Evolutionary conservation across 1,140 invertebrate genomes (phyloP).

Genomic region (Formica exsecta): DNA sequence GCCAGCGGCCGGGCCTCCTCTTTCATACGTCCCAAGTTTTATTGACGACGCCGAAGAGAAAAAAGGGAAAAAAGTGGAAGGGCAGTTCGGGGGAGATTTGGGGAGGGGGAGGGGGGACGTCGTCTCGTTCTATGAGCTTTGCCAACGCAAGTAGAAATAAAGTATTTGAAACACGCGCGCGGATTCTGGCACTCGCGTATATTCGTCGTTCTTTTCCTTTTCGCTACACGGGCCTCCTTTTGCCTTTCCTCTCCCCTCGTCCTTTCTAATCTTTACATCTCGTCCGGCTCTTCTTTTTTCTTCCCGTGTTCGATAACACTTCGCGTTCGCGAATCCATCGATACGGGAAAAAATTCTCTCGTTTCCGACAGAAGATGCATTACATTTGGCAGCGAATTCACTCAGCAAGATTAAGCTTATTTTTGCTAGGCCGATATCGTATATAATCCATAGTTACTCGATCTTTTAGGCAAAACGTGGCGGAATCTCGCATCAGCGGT

Average conservation of each 20-base stretch:
- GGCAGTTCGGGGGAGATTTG: slow-evolving; percentile 23
- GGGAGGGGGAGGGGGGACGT: slow-evolving; percentile 39
- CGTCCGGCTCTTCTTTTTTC: background rate
- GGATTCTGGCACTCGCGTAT: slow-evolving; percentile 34
- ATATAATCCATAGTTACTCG: slow-evolving; percentile 23
- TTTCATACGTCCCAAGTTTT: slow-evolving; percentile 63
- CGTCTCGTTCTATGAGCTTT: slow-evolving; percentile 59
- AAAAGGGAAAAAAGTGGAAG: slow-evolving; percentile 60
- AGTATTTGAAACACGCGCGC: slow-evolving; percentile 82
- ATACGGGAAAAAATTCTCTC: slow-evolving; percentile 66
- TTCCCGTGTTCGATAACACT: slow-evolving; percentile 27
- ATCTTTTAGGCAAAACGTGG: slow-evolving; percentile 1
- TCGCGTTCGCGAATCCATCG: slow-evolving; percentile 71
- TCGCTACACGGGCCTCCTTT: background rate
- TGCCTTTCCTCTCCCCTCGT: background rate
- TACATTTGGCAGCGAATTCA: slow-evolving; percentile 83
- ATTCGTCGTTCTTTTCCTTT: background rate
- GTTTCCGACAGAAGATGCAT: slow-evolving; percentile 70
- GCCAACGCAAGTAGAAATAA: slow-evolving; percentile 82
- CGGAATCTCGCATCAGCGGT: background rate
- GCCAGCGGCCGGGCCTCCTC: slow-evolving; percentile 34
- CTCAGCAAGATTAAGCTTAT: slow-evolving; percentile 86
- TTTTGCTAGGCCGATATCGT: slow-evolving; percentile 78
- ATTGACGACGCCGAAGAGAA: slow-evolving; percentile 57
- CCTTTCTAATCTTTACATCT: slow-evolving; percentile 58